Evolutionary conservation across 2,113 vertebrate species (phyloP), one percentile per base, ranked within the genome.

Genomic region (Bujurquina vittata): DNA sequence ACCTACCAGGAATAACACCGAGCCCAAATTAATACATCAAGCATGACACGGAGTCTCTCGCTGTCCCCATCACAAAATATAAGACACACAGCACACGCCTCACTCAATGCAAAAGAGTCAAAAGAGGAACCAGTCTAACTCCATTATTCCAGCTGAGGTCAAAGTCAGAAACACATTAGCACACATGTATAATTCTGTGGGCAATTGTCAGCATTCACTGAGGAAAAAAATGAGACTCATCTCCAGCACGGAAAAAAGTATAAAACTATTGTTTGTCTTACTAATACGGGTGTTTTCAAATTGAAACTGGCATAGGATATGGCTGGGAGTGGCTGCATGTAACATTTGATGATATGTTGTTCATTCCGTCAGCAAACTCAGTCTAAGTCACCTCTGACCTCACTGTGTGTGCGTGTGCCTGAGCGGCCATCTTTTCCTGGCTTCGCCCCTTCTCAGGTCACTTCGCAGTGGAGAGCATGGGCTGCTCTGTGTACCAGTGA

Each of bases 401-500:
- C 83, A 10, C 80, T 62, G 69, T 74, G 87, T 87, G 91, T 72
- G 87, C 82, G 75, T 84, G 82, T 78, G 90, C 77, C 92, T 85
- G 74, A 89, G 91, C 67, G 83, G 88, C 91, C 83, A 31, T 86
- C 76, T 85, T 76, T 35, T 67, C 58, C 58, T 3, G 12, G 40
- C 73, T 23, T 76, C 11, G 10, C 72, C 15, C n/a, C 22, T 14
- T 54, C 1, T 5, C 1, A 12, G 46, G 67, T 96, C 94, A 95
- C 91, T 96, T 95, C 0, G 94, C 80, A 0, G 89, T 86, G 59
- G 94, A 88, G 63, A 95, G 94, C 90, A 93, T 94, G 46, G 95
- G 95, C 86, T 95, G 95, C 90, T 95, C 95, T 3, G 94, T 90
- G 87, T 96, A 96, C 95, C 96, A 96, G 93, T 96, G 96, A 56